Percentiles rank a stretch among this genome's conserved stretches.
phyloP scores from a whole-genome alignment of 2,888 invertebrate genomes.

The Acanthoscelides obtectus region DNA sequence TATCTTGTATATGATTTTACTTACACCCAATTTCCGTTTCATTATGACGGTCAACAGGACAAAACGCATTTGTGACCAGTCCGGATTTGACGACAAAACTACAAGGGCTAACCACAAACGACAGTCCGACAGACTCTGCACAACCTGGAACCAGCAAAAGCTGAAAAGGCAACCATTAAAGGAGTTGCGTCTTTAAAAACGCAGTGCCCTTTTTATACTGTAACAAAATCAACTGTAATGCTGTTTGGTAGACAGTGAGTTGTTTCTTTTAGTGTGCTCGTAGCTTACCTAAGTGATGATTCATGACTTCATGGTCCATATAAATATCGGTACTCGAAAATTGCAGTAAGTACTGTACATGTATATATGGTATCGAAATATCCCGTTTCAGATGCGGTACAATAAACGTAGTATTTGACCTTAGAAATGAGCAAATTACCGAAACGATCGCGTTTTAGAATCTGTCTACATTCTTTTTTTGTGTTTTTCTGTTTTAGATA shows the following conservation, averaged over 20 bases:
- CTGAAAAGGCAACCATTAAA: slow-evolving; percentile 10
- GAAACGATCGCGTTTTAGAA: no score
- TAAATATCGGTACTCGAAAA: not conserved
- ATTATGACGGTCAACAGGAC: slow-evolving; percentile 44
- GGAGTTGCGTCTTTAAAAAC: not conserved
- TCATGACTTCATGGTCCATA: not conserved
- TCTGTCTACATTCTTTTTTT: no score
- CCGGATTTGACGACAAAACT: slow-evolving; percentile 73
- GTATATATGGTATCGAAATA: not conserved
- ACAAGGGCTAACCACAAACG: slow-evolving; percentile 64
- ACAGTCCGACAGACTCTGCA: slow-evolving; percentile 38
- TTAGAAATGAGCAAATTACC: no score
- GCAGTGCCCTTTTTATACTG: not conserved
- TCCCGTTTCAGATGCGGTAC: no score
- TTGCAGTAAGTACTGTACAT: not conserved
- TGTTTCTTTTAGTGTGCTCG: not conserved
- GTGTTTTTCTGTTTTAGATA: no score
- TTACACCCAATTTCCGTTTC: not conserved
- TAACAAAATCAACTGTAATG: not conserved
- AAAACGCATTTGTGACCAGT: slow-evolving; percentile 66
- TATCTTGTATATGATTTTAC: no score
- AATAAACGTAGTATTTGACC: no score
- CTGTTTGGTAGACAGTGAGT: not conserved
- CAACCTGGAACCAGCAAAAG: slow-evolving; percentile 35
- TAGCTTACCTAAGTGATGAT: not conserved